Conservation (phyloP, 2,888 invertebrate genomes). For the Drosophila mercatorum region DNA sequence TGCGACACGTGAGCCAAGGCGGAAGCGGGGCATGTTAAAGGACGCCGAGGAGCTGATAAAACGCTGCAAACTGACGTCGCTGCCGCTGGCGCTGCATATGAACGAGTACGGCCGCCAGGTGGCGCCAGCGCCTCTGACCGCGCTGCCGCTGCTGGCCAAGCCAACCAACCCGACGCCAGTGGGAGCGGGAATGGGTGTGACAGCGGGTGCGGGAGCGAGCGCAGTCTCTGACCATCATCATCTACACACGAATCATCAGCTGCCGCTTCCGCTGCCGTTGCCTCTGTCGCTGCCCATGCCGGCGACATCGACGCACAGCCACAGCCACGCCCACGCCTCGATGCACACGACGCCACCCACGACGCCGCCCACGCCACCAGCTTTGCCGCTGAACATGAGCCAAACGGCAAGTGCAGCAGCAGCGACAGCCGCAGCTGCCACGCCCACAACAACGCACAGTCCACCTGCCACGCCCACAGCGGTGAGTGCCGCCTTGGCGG, state of each 20-base stretch:
- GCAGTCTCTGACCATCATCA: slow-evolving; percentile 29
- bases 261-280: slow-evolving; percentile 10
- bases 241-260: slow-evolving; percentile 26
- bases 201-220: slow-evolving; percentile 11
- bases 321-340: slow-evolving; percentile 36
- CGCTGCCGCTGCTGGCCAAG: slow-evolving; percentile 68
- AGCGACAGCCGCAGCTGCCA: slow-evolving; percentile 18
- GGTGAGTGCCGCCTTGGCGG: slow-evolving; percentile 43
- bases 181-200: slow-evolving; percentile 6
- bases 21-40: slow-evolving; percentile 81
- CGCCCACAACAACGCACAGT: slow-evolving; percentile 48
- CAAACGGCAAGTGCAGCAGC: slow-evolving; percentile 45
- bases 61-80: slow-evolving; percentile 74
- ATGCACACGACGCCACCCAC: slow-evolving; percentile 72
- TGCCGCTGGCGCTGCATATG: slow-evolving; percentile 67
- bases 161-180: slow-evolving; percentile 24
- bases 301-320: slow-evolving; percentile 30
- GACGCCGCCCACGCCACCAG: slow-evolving; percentile 75
- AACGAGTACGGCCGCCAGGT: slow-evolving; percentile 72
- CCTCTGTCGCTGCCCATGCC: slow-evolving; percentile 26
- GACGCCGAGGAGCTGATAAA: slow-evolving; percentile 82
- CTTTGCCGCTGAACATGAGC: slow-evolving; percentile 72
- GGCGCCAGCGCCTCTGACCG: slow-evolving; percentile 50
- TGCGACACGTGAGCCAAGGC: slow-evolving; percentile 42
- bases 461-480: slow-evolving; percentile 60